Evolutionary conservation across 2,888 invertebrate species (phyloP).

Genomic region (Agrochola macilenta): DNA sequence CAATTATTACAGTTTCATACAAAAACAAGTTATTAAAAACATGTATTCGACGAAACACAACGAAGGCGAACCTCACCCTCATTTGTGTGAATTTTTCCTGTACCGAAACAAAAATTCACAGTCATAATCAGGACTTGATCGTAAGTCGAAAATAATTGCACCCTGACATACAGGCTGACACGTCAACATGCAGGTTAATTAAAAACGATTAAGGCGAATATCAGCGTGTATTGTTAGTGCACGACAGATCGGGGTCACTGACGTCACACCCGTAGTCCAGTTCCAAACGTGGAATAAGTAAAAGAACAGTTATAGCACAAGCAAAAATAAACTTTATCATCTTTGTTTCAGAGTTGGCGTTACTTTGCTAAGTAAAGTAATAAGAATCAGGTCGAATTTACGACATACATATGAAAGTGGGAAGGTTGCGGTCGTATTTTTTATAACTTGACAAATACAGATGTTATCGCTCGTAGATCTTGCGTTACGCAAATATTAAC

Average conservation of each 20-base stretch:
- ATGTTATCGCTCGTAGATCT: conserved; percentile 50
- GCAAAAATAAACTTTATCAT: conserved; percentile 36
- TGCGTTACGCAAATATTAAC: conserved; percentile 35
- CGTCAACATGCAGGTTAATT: conserved; percentile 61
- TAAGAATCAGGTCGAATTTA: conserved; percentile 40
- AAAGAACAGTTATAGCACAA: conserved; percentile 10
- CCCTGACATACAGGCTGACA: conserved; percentile 48
- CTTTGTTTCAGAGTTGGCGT: conserved; percentile 14
- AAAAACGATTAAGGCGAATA: conserved; percentile 64
- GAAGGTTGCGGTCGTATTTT: conserved; percentile 55
- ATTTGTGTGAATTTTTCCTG: conserved; percentile 15
- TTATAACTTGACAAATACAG: conserved; percentile 62
- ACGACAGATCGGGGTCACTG: conserved; percentile 64
- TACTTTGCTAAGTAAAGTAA: conserved; percentile 26
- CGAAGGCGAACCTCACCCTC: not conserved
- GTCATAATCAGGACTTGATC: conserved; percentile 52
- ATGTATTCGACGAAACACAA: conserved; percentile 1
- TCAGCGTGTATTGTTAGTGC: conserved; percentile 62
- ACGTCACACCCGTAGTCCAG: conserved; percentile 61
- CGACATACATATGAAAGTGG: conserved; percentile 46
- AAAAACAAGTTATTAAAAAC: conserved; percentile 9
- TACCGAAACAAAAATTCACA: conserved; percentile 37
- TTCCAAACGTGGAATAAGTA: conserved; percentile 50
- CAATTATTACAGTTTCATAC: not conserved
- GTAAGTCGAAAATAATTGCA: conserved; percentile 67